Evolutionary conservation across 2,797 vertebrate species (phyloP).

Genomic region (Gallinago stenura): DNA sequence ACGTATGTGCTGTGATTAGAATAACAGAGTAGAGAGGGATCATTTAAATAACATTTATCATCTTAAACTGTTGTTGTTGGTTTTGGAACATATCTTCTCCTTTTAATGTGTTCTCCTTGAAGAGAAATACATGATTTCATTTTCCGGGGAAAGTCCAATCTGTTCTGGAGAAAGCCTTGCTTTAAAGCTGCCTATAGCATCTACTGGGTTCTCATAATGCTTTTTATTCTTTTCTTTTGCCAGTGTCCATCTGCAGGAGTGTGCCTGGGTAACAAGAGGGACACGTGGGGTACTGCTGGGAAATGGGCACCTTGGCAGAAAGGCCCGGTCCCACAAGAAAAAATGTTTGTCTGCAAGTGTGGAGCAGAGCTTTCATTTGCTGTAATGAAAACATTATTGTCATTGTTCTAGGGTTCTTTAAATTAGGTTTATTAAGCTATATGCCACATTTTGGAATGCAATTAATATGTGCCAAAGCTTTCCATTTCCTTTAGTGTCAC

Average conservation of each 20-base stretch:
- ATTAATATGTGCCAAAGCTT: not conserved
- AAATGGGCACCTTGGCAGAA: not conserved
- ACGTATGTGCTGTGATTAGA: not conserved
- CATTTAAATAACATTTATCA: slow-evolving; percentile 35
- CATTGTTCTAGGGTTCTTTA: slow-evolving; percentile 10
- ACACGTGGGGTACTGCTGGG: not conserved
- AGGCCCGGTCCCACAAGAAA: not conserved
- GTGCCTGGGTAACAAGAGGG: not conserved
- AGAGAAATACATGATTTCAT: slow-evolving; percentile 3
- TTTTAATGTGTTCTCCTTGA: not conserved
- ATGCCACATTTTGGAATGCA: not conserved
- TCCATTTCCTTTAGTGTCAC: slow-evolving; percentile 48
- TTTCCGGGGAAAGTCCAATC: not conserved
- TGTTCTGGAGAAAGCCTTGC: not conserved
- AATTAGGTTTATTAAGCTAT: slow-evolving; percentile 22
- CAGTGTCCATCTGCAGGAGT: not conserved
- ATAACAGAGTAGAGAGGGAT: not conserved
- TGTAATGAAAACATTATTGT: slow-evolving; percentile 51
- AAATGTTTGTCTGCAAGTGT: not conserved
- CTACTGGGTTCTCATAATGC: not conserved
- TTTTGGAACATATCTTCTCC: not conserved
- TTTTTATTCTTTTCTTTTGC: not conserved
- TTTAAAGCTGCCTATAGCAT: not conserved
- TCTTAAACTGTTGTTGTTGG: slow-evolving; percentile 13
- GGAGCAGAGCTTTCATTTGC: slow-evolving; percentile 1